These are phyloP conservation scores for Cotesia chilonis DNA, from an alignment of 1,140 invertebrate species.

Conservation along the genomic window DNA sequence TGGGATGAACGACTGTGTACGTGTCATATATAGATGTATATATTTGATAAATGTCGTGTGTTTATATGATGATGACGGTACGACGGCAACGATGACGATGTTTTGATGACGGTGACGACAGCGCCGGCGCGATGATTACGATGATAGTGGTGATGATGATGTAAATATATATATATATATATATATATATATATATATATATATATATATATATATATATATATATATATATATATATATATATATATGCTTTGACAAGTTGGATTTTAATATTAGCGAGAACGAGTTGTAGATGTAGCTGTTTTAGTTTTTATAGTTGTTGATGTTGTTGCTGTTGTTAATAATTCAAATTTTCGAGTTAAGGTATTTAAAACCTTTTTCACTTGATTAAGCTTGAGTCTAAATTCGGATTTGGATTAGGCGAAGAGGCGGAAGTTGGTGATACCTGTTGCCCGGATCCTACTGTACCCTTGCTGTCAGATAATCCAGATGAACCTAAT, in stretches of 20 bases:
- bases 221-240: too few species aligned
- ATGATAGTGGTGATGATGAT: constrained; percentile 35
- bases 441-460: constrained; percentile 60
- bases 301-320: constrained; percentile 45
- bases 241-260: constrained; percentile 50
- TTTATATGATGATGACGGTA: constrained; percentile 30
- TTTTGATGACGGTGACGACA: constrained; percentile 40
- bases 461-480: constrained; percentile 50
- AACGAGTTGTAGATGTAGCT: constrained; percentile 50
- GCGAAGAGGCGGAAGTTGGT: constrained; percentile 59
- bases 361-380: constrained; percentile 65
- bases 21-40: too few species aligned
- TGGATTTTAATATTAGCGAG: constrained; percentile 52
- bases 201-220: too few species aligned
- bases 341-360: constrained; percentile 61
- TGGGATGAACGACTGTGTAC: too few species aligned
- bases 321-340: background rate
- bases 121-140: constrained; percentile 37
- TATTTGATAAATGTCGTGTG: background rate
- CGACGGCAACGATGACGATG: constrained; percentile 28
- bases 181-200: constrained; percentile 36
- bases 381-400: constrained; percentile 65
- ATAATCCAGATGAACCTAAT: constrained; percentile 51
- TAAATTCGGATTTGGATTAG: constrained; percentile 64
- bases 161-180: constrained; percentile 45